These are phyloP conservation scores for Lamellibrachia luymesi DNA, from an alignment of 1,140 invertebrate species.

Conservation along the genomic window DNA sequence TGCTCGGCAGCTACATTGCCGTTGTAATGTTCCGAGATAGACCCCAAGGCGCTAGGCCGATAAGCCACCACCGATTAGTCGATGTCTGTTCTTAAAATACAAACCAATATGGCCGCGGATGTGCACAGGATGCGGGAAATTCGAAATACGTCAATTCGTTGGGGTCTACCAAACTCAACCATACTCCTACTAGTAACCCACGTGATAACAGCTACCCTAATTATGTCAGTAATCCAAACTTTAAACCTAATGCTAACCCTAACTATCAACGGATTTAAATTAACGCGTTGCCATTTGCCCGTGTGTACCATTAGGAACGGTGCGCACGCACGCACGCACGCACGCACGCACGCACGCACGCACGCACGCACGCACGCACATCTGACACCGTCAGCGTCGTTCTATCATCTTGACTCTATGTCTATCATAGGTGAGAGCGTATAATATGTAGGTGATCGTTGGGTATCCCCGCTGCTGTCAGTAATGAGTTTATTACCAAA, in stretches of 20 bases:
- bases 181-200: not conserved
- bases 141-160: not conserved
- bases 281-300: not conserved
- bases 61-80: not conserved
- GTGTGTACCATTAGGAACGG: not conserved
- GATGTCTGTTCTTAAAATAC: not conserved
- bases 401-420: not conserved
- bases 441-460: not conserved
- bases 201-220: not conserved
- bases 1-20: too few species aligned
- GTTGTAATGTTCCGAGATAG: not conserved
- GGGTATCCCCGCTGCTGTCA: not conserved
- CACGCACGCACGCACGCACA: conserved; percentile 15
- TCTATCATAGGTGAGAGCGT: not conserved
- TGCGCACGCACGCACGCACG: conserved; percentile 15
- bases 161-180: not conserved
- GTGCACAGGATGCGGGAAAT: not conserved
- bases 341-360: conserved; percentile 18
- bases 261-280: not conserved
- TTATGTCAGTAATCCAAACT: not conserved
- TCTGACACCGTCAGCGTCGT: too few species aligned
- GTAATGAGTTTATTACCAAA: not conserved
- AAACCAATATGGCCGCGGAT: not conserved
- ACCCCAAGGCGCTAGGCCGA: not conserved
- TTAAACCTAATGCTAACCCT: not conserved